Evolutionary conservation across 1,140 invertebrate species (phyloP).

Genomic region (Ptiloglossa arizonensis): DNA sequence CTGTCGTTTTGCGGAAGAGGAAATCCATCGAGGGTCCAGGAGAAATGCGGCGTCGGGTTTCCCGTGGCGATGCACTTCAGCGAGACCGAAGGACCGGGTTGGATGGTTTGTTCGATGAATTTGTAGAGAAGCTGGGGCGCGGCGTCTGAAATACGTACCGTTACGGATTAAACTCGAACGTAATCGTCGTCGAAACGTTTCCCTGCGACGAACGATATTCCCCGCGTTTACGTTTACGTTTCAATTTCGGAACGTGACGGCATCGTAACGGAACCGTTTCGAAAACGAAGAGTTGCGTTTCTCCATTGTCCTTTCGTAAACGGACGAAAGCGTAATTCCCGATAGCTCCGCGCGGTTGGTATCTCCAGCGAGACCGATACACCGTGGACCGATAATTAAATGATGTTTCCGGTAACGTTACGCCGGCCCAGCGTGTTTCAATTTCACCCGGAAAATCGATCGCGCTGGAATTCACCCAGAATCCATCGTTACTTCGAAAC

Average conservation of each 20-base stretch:
- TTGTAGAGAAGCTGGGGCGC: conserved; percentile 92
- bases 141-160: conserved; percentile 83
- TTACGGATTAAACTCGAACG: conserved; percentile 12
- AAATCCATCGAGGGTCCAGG: conserved; percentile 94
- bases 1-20: conserved; percentile 87
- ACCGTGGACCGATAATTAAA: conserved; percentile 8
- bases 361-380: neutral
- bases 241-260: too few relatives aligned
- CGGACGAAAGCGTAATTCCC: neutral
- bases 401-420: conserved; percentile 30
- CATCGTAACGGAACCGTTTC: neutral
- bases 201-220: too few relatives aligned
- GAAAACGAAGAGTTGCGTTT: neutral
- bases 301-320: neutral
- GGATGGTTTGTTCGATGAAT: conserved; percentile 94
- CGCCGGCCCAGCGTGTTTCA: conserved; percentile 23
- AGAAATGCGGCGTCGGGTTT: conserved; percentile 94
- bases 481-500: conserved; percentile 41
- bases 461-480: conserved; percentile 6
- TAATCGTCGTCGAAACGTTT: too few relatives aligned
- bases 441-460: conserved; percentile 43
- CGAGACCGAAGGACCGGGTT: conserved; percentile 93
- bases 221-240: too few relatives aligned
- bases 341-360: neutral
- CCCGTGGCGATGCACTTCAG: conserved; percentile 95